Percentiles rank a stretch among this genome's conserved stretches.
Conservation (phyloP, 2,888 invertebrate genomes). For the Sinohyriopsis cumingii region DNA sequence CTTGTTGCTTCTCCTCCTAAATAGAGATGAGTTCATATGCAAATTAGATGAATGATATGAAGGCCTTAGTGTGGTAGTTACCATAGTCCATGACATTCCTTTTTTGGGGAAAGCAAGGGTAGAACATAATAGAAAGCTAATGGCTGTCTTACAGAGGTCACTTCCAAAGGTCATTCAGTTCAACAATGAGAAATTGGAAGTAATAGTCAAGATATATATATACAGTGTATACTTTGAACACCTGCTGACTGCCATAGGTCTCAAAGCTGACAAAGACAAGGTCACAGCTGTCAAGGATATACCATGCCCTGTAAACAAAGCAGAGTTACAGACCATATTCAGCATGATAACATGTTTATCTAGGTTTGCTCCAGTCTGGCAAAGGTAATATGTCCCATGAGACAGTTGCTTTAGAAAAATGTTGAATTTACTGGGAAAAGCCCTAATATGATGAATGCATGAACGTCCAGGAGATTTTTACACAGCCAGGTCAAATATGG, state of each 20-base stretch:
- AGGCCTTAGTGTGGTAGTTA: slow-evolving; percentile 18
- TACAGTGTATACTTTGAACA: slow-evolving; percentile 38
- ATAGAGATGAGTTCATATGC: slow-evolving; percentile 28
- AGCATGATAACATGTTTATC: slow-evolving; percentile 8
- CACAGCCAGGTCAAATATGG: too few species aligned
- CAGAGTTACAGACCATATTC: slow-evolving; percentile 4
- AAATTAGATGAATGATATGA: slow-evolving; percentile 30
- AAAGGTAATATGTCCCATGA: not conserved
- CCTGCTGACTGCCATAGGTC: slow-evolving; percentile 10
- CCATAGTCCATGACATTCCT: slow-evolving; percentile 33
- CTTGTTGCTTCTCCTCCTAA: too few species aligned
- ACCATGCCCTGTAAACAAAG: not conserved
- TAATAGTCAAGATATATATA: slow-evolving; percentile 18
- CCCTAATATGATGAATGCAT: too few species aligned
- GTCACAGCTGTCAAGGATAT: slow-evolving; percentile 4
- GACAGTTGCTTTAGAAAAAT: too few species aligned
- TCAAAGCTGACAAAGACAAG: slow-evolving; percentile 7
- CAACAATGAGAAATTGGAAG: slow-evolving; percentile 25
- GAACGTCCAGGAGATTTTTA: too few species aligned
- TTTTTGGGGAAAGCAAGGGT: slow-evolving; percentile 20
- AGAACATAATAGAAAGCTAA: slow-evolving; percentile 37
- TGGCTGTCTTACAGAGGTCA: slow-evolving; percentile 15
- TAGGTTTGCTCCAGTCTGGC: slow-evolving; percentile 10
- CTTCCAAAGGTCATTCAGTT: slow-evolving; percentile 17
- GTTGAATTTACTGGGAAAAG: too few species aligned